Evolutionary conservation across 2,113 vertebrate species (phyloP).

Genomic region (Morone chrysops): DNA sequence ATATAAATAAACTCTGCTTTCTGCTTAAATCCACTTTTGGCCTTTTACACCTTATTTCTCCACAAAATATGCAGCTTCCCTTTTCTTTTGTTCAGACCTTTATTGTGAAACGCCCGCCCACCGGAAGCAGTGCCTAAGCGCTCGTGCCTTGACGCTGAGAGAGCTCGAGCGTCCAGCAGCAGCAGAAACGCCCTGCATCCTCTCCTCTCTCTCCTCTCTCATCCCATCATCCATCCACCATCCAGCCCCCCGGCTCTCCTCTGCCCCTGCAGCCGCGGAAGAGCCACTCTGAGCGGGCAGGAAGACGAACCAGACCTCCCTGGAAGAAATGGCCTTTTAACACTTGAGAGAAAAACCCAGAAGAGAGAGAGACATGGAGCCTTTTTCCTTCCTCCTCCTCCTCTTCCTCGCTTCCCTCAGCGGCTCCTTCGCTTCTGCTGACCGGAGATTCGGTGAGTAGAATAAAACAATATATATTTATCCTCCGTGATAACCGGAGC

Average conservation of each 20-base stretch:
- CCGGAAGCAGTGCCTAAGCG: background rate
- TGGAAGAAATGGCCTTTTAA: slow-evolving; percentile 65
- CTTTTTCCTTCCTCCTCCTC: slow-evolving; percentile 57
- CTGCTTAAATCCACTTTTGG: background rate
- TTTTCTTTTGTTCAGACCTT: background rate
- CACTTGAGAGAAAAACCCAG: background rate
- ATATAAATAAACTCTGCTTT: background rate
- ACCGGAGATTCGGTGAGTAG: slow-evolving; percentile 81
- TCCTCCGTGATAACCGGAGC: no score
- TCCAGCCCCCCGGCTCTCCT: slow-evolving; percentile 4
- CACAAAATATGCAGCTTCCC: no score
- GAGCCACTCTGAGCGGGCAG: slow-evolving; percentile 17
- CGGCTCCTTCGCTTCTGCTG: slow-evolving; percentile 62
- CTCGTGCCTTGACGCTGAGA: background rate
- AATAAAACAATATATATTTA: no score
- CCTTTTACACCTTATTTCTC: no score
- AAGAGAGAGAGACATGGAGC: slow-evolving; percentile 71
- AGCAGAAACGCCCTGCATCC: slow-evolving; percentile 70
- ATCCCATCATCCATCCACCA: slow-evolving; percentile 43
- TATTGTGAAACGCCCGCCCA: slow-evolving; percentile 41
- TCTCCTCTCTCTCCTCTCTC: slow-evolving; percentile 23
- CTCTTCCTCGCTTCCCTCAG: slow-evolving; percentile 52
- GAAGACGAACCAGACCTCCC: background rate
- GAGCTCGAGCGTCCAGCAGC: slow-evolving; percentile 32
- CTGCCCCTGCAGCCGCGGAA: slow-evolving; percentile 39